Evolutionary conservation across 2,888 invertebrate species (phyloP).

Genomic region (Pseudococcus longispinus): DNA sequence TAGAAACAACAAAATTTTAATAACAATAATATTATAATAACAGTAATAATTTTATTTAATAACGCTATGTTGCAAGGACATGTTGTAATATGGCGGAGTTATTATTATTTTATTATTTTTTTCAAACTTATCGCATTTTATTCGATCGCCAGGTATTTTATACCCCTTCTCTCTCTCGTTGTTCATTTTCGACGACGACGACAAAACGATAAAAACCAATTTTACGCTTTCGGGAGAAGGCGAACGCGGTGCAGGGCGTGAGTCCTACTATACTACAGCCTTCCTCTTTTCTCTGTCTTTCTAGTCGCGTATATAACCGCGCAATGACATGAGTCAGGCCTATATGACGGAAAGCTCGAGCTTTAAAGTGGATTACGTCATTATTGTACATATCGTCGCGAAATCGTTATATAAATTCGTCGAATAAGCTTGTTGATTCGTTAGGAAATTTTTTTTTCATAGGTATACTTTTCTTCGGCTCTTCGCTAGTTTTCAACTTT

Average conservation of each 20-base stretch:
- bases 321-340: neutral
- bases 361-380: slow-evolving; percentile 9
- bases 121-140: slow-evolving; percentile 51
- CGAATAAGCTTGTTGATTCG: neutral
- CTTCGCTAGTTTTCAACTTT: neutral
- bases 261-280: too few relatives aligned
- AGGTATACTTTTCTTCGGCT: neutral
- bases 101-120: slow-evolving; percentile 55
- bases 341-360: neutral
- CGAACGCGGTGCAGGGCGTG: neutral
- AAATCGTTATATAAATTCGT: neutral
- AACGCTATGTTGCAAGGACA: slow-evolving; percentile 54
- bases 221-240: slow-evolving; percentile 8
- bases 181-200: neutral
- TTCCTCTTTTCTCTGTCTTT: neutral
- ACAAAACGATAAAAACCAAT: slow-evolving; percentile 42
- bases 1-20: slow-evolving; percentile 56
- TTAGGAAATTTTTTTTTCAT: too few relatives aligned
- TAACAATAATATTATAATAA: slow-evolving; percentile 57
- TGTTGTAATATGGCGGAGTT: slow-evolving; percentile 50
- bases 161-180: neutral
- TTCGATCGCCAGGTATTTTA: slow-evolving; percentile 34
- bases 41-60: slow-evolving; percentile 57
- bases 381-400: neutral
- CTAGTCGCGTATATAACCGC: neutral